Evolutionary conservation across 2,797 vertebrate species (phyloP).

Genomic region (Ambastaia sidthimunki): DNA sequence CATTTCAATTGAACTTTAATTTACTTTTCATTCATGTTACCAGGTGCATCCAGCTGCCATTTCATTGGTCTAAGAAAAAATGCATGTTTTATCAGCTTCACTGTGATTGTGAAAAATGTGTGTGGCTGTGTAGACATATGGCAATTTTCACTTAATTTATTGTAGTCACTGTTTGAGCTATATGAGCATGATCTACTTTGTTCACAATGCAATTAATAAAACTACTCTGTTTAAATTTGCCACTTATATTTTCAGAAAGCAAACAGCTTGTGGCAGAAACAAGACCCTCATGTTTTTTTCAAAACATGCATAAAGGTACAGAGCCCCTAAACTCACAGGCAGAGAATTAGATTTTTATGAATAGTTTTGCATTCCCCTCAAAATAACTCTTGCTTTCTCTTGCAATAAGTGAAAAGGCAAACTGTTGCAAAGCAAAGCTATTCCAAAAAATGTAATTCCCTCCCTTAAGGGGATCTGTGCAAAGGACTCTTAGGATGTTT

Average conservation of each 20-base stretch:
- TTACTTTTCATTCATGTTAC: neutral
- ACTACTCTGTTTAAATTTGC: neutral
- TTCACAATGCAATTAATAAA: neutral
- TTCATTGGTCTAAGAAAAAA: neutral
- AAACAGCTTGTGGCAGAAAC: slow-evolving; percentile 5
- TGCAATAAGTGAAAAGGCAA: too few relatives aligned
- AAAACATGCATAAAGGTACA: neutral
- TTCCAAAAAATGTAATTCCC: too few relatives aligned
- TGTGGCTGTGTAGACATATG: neutral
- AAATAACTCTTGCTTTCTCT: too few relatives aligned
- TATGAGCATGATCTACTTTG: too few relatives aligned
- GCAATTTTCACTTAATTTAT: neutral
- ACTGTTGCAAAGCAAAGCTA: too few relatives aligned
- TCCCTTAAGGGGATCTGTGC: too few relatives aligned
- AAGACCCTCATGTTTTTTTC: neutral
- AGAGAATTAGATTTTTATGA: neutral
- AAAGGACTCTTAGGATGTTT: neutral
- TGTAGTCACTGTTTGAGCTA: too few relatives aligned
- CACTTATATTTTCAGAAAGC: neutral
- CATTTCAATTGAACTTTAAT: neutral
- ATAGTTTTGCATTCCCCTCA: neutral
- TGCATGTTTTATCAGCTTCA: slow-evolving; percentile 26
- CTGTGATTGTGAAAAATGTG: slow-evolving; percentile 13
- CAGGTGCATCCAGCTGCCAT: neutral
- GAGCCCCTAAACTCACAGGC: too few relatives aligned